Evolutionary conservation across 2,797 vertebrate species (phyloP).

Genomic region (Sardinella longiceps): DNA sequence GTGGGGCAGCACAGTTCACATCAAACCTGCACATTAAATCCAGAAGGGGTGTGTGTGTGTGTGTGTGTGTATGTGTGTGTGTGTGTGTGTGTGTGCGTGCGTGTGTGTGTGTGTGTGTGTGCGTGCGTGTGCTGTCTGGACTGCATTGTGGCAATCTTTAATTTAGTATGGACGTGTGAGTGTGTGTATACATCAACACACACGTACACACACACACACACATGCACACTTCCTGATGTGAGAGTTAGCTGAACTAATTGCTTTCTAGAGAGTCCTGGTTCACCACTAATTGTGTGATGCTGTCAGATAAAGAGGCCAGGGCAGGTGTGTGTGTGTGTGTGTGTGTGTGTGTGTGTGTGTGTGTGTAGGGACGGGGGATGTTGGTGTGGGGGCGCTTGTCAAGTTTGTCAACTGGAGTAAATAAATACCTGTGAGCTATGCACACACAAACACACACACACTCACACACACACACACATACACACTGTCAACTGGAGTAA

Average conservation of each 20-base stretch:
- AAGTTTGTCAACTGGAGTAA: background rate
- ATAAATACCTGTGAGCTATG: background rate
- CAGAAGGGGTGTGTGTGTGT: background rate
- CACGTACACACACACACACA: background rate
- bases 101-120: background rate
- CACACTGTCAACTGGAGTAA: background rate
- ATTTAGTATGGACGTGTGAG: background rate
- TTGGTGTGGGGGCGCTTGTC: background rate
- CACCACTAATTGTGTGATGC: background rate
- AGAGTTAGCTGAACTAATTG: slow-evolving; percentile 13
- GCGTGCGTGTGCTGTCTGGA: background rate
- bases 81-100: background rate
- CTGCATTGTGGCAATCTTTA: too few relatives aligned
- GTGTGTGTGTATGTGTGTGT: background rate
- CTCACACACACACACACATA: too few relatives aligned
- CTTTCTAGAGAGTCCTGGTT: slow-evolving; percentile 11
- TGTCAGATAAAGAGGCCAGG: background rate
- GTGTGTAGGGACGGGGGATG: too few relatives aligned
- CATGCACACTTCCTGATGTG: background rate
- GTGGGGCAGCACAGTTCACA: background rate
- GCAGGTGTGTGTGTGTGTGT: background rate
- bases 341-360: slow-evolving; percentile 10
- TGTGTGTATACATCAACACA: background rate
- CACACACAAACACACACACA: too few relatives aligned
- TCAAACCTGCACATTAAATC: background rate